A percentile compares a stretch with the other conserved stretches of the same genome.
Conservation (phyloP, 1,140 invertebrate species). For the Eumaeus atala region DNA sequence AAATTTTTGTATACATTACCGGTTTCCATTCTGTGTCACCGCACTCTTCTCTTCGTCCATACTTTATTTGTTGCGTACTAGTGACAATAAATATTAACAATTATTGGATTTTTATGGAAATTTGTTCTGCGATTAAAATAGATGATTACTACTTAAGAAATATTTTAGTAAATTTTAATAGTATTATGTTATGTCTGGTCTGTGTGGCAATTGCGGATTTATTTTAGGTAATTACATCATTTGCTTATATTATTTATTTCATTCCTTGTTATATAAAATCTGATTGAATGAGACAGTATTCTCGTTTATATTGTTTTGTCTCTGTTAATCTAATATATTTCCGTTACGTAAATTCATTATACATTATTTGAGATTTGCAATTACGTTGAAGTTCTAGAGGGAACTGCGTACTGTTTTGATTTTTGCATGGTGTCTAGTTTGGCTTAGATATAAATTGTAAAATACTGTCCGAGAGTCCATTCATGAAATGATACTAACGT, state of each 20-base stretch:
- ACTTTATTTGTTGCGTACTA: constrained; percentile 30
- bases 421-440: too few relatives aligned
- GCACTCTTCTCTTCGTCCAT: constrained; percentile 35
- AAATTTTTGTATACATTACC: constrained; percentile 58
- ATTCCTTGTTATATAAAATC: constrained; percentile 6
- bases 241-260: constrained; percentile 19
- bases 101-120: constrained; percentile 7
- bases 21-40: constrained; percentile 53
- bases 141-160: neutral
- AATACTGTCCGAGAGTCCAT: too few relatives aligned
- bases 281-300: neutral
- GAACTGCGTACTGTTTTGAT: too few relatives aligned
- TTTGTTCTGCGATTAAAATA: constrained; percentile 11
- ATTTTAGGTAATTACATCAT: constrained; percentile 42
- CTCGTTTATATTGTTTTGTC: neutral
- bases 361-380: neutral
- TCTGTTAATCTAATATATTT: neutral
- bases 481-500: too few relatives aligned
- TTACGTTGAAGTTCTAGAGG: too few relatives aligned
- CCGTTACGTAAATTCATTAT: neutral
- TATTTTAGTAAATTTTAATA: neutral
- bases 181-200: constrained; percentile 8
- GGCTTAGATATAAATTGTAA: too few relatives aligned
- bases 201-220: constrained; percentile 22
- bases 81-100: constrained; percentile 14